Conservation (phyloP, 2,888 invertebrate genomes). For the Metallyticus violacea region DNA sequence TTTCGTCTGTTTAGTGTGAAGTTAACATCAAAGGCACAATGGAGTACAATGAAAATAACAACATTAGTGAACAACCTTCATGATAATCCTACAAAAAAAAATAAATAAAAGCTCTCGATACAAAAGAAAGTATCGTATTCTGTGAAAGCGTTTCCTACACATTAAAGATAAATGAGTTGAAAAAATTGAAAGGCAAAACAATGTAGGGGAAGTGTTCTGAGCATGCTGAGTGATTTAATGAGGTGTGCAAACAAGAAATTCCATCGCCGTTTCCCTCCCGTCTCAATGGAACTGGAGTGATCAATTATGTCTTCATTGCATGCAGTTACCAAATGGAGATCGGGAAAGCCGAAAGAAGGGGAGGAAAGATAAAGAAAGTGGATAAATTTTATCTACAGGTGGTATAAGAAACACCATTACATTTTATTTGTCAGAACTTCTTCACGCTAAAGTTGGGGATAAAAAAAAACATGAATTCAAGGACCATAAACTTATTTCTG, state of each 20-base stretch:
- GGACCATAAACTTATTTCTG: not conserved
- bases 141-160: not conserved
- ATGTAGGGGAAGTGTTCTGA: not conserved
- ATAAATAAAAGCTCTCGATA: too few species aligned
- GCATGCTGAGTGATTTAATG: not conserved
- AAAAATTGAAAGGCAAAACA: not conserved
- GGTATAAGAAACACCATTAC: too few species aligned
- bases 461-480: not conserved
- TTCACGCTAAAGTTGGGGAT: not conserved
- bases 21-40: too few species aligned
- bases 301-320: not conserved
- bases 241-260: not conserved
- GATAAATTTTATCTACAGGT: not conserved
- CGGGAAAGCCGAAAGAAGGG: not conserved
- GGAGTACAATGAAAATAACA: too few species aligned
- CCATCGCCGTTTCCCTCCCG: not conserved
- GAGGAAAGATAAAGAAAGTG: not conserved
- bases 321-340: not conserved
- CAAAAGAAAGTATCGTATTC: not conserved
- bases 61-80: too few species aligned
- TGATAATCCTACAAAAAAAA: too few species aligned
- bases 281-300: not conserved
- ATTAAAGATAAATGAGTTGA: not conserved
- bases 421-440: not conserved
- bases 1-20: too few species aligned